Conservation (phyloP, 2,888 invertebrate species). For the Tenthredo distinguenda region DNA sequence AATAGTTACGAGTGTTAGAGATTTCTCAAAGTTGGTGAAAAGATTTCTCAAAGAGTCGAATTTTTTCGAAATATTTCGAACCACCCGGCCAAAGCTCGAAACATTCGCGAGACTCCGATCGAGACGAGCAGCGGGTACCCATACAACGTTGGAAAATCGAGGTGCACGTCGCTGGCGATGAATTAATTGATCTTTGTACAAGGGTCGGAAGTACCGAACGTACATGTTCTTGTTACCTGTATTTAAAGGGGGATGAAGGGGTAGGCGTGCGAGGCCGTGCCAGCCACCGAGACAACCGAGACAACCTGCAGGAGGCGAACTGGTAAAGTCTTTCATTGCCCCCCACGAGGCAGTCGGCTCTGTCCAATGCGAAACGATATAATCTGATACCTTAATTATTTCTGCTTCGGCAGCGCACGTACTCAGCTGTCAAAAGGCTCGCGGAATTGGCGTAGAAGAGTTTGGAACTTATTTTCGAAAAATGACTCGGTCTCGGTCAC, state of each 20-base stretch:
- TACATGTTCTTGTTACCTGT: conserved; percentile 48
- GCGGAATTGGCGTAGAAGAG: neutral
- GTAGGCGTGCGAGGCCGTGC: conserved; percentile 41
- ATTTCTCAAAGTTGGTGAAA: neutral
- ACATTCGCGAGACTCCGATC: neutral
- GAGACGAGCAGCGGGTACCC: neutral
- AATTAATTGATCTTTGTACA: conserved; percentile 48
- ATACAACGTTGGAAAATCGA: neutral
- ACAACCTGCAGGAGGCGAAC: conserved; percentile 33
- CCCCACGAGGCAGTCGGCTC: conserved; percentile 39
- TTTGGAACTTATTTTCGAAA: neutral
- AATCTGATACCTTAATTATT: conserved; percentile 48
- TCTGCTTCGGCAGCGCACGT: conserved; percentile 14
- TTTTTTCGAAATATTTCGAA: neutral
- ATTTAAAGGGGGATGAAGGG: conserved; percentile 38
- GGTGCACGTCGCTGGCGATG: conserved; percentile 20
- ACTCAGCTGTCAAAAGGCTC: neutral
- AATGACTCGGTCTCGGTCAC: neutral
- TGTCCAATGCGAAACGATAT: conserved; percentile 36
- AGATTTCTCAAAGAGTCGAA: neutral
- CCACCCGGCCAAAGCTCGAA: neutral
- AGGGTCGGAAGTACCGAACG: conserved; percentile 44
- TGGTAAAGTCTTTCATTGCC: conserved; percentile 38
- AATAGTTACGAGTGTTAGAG: neutral
- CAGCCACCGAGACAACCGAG: conserved; percentile 47